Evolutionary conservation across 2,888 invertebrate genomes (phyloP), one percentile per base, ranked within the genome.

Genomic region (Microctonus hyperodae): DNA sequence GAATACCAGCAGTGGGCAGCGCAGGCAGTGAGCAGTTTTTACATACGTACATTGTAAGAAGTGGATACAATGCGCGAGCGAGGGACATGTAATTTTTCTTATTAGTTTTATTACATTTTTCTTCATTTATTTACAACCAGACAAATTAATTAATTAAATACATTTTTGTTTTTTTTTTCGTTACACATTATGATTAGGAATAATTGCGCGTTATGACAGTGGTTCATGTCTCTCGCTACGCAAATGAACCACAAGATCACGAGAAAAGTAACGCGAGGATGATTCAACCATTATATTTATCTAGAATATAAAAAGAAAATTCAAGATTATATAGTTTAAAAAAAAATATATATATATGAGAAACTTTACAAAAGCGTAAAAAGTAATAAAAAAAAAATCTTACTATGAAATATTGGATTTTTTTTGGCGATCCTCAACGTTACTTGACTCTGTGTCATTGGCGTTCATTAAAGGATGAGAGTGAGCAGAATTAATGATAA

Each of bases 11-110:
- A 78, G 72, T 75, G 80, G 81, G 79, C 80, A 79, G 79, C 75
- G 81, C 81, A 81, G 83, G 82, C 83, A 83, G 82, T 83, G 83
- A 82, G 79, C 80, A 79, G 79, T 81, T 82, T 78, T 80, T 79
- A 77, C 77, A 75, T 81, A 81, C 80, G 76, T 79, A 81, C 79
- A 79, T 76, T 75, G 75, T 79, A 72, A 16, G 1, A 77, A 69
- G 72, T 78, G 75, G 76, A 78, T 78, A 80, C 78, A 76, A 75
- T 74, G 75, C 74, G 73, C 74, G 72, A 75, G 74, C 75, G 64
- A 76, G 73, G 68, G 71, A 72, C 75, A 75, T 67, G 70, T 60
- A 4, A n/a, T 16, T 44, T 20, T n/a, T 44, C 1, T n/a, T n/a
- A 1, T 37, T 16, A 61, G 60, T 66, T 67, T 65, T 48, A 28